Evolutionary conservation across 37 sponge, comb jelly and placozoan species (phyloP), one percentile per base, ranked within the genome.

Genomic region (Halichondria panicea): DNA sequence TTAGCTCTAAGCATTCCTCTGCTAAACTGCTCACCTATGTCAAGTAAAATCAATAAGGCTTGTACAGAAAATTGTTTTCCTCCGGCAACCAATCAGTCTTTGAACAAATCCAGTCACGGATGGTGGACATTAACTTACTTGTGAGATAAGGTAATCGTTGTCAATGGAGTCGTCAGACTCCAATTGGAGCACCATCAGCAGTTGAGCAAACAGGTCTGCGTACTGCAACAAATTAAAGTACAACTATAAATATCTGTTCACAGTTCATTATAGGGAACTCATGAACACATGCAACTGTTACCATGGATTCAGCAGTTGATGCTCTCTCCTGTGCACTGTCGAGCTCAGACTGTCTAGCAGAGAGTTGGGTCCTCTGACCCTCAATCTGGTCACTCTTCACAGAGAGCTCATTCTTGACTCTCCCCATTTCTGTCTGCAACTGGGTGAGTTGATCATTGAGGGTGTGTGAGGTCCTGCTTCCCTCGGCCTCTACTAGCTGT

Each of bases 151-250:
- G 27, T 71, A 63, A 27, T 78, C 83, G 7, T 39, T 27, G 63
- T 88, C 88, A 54, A 61, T 58, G 32, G 66, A 62, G 50, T 71
- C 75, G 19, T 61, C 11, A 33, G 27, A 15, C 4, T 72, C 78
- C 50, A 82, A 25, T 22, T 56, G 32, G 2, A 88, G 74, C 21
- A 46, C 55, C 19, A 25, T 30, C 2, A 67, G 67, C 55, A 88
- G 36, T 35, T 88, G 88, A 21, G 35, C 9, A 6, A 78, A 77
- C 25, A 88, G 55, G 37, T 88, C 83, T 22, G 31, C 71, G 63
- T 81, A 87, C 88, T 87, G 70, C 0, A 43, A 12, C 25, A 15
- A 15, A 18, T n/a, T n/a, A n/a, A n/a, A n/a, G n/a, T n/a, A n/a
- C n/a, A n/a, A n/a, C n/a, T n/a, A n/a, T n/a, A n/a, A 63, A 2